Base-by-base conservation (phyloP, 2,888 invertebrate genomes). In the Andrena bucephala region DNA sequence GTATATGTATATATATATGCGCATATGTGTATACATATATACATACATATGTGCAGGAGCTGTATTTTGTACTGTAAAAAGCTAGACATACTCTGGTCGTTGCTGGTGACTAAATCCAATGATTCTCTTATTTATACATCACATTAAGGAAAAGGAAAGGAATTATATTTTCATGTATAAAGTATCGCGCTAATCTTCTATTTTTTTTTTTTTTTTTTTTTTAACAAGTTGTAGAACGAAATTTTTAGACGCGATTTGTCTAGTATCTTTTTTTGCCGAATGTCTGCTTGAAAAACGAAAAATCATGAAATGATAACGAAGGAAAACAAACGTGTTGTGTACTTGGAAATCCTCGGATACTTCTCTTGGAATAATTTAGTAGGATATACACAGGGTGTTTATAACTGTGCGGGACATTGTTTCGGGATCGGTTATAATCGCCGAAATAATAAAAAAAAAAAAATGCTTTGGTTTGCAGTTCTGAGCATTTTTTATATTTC, bases 1-100 rank as follows among this genome's bases (percentile, higher is more conserved):
- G 90, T 91, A 89, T 90, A 90, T 90, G 89, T 92, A 88, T 92
- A 90, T 91, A 87, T 86, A 89, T 88, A 85, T 85, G 85, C 81
- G 77, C 82, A 81, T 88, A 77, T 85, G 87, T 86, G 76, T 89
- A 88, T 89, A 89, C 84, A 89, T 88, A 89, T 90, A 89, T 91
- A 87, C 88, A 89, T 90, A 88, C 85, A 86, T 91, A 85, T 90
- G 87, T 90, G 92, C 92, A 91, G 93, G 91, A 92, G 92, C 90
- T 93, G 92, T 93, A 93, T 93, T 94, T 94, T 93, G 92, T 93
- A 94, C 92, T 93, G 92, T 93, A 93, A 93, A 93, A 93, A 93
- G 91, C 89, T 93, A 93, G 92, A 88, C 92, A 86, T 93, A 93
- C 94, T 93, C 90, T 91, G 89, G 91, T 91, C 91, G 91, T 91